Evolutionary conservation across 2,888 invertebrate species (phyloP).

Genomic region (Netelia inedita): DNA sequence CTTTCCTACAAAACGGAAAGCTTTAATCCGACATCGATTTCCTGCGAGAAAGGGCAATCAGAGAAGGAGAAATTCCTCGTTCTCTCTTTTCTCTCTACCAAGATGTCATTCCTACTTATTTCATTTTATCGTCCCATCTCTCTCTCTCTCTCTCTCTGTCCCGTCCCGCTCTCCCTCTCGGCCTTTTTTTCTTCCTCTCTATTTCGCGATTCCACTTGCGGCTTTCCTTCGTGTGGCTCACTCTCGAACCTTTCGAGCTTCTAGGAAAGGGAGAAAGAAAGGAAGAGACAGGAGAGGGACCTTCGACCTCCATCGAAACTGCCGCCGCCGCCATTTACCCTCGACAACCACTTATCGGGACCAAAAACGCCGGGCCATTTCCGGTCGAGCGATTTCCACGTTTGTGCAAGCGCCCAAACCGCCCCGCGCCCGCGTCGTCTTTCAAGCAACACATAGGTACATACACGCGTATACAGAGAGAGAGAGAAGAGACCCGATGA

Average conservation of each 20-base stretch:
- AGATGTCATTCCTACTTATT: conserved; percentile 17
- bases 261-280: conserved; percentile 36
- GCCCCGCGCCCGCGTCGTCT: conserved; percentile 29
- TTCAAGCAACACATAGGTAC: conserved; percentile 19
- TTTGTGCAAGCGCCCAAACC: conserved; percentile 50
- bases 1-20: no score
- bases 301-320: conserved; percentile 63
- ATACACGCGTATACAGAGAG: neutral
- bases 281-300: conserved; percentile 40
- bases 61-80: conserved; percentile 68
- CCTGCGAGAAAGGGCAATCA: conserved; percentile 76
- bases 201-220: conserved; percentile 57
- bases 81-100: conserved; percentile 11
- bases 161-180: conserved; percentile 22
- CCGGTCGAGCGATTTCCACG: conserved; percentile 72
- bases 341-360: conserved; percentile 78
- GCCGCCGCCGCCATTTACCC: conserved; percentile 73
- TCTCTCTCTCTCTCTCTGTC: conserved; percentile 36
- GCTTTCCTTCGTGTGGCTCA: conserved; percentile 44
- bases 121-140: conserved; percentile 11
- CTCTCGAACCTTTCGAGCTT: conserved; percentile 12
- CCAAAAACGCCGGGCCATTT: conserved; percentile 77
- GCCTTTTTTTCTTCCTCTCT: conserved; percentile 42
- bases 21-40: conserved; percentile 77
- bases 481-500: conserved; percentile 39